These are phyloP conservation scores for Palythoa caribaeorum DNA, from an alignment of 92 coral and sea anemone species.

Conservation along the genomic window DNA sequence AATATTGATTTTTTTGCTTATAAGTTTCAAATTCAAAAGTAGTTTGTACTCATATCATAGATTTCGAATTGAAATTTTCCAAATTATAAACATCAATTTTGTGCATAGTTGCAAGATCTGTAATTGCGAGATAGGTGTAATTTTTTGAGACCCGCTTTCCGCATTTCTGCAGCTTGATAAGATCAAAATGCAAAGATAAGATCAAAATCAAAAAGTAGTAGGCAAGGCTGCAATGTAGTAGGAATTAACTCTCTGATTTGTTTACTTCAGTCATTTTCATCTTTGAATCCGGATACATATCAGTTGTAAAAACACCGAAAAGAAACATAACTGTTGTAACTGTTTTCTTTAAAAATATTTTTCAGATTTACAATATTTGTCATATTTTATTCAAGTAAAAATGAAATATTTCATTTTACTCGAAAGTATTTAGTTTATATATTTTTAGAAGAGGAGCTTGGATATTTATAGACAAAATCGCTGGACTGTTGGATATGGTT, in stretches of 20 bases:
- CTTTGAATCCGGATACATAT: background rate
- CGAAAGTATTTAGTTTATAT: slow-evolving; percentile 70
- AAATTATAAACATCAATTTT: background rate
- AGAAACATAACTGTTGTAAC: slow-evolving; percentile 21
- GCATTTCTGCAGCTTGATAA: background rate
- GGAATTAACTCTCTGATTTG: background rate
- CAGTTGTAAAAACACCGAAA: background rate
- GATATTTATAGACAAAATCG: slow-evolving; percentile 72
- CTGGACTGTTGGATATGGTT: slow-evolving; percentile 46
- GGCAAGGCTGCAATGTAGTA: background rate
- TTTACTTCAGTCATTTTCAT: background rate
- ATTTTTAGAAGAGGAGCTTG: slow-evolving; percentile 74
- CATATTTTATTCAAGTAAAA: slow-evolving; percentile 49
- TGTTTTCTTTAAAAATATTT: slow-evolving; percentile 38
- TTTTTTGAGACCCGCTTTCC: background rate
- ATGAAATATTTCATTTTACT: slow-evolving; percentile 52
- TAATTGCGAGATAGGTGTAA: background rate
- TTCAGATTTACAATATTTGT: slow-evolving; percentile 48
- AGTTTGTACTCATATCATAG: background rate
- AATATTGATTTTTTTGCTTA: background rate
- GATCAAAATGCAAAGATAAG: background rate
- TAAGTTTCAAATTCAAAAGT: background rate
- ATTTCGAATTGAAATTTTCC: background rate
- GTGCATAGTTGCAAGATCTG: background rate
- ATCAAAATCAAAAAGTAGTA: background rate